Percentiles rank a stretch among this genome's conserved stretches.
Conservation (phyloP, 2,888 invertebrate species). For the Melinopterus prodromus region DNA sequence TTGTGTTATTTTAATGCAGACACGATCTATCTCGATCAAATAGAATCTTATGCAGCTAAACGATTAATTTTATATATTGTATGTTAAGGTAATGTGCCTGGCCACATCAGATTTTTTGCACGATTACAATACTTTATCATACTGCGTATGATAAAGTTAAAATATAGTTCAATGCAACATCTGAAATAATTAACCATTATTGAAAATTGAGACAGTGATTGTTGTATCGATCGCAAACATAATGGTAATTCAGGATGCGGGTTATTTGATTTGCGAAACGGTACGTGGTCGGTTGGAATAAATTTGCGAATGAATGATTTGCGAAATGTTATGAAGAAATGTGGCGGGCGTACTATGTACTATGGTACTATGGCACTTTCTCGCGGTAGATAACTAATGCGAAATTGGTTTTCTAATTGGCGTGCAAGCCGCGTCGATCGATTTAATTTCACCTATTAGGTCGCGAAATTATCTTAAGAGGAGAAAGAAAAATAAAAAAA, state of each 20-base stretch:
- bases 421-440: background rate
- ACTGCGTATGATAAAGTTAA: too few species aligned
- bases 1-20: too few species aligned
- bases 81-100: too few species aligned
- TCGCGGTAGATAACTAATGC: background rate
- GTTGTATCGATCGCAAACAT: too few species aligned
- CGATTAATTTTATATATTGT: too few species aligned
- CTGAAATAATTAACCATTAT: too few species aligned
- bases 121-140: too few species aligned
- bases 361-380: background rate
- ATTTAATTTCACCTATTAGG: background rate
- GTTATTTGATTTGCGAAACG: background rate
- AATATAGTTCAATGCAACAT: too few species aligned
- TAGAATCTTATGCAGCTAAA: too few species aligned
- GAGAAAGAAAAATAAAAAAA: background rate
- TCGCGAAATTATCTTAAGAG: background rate
- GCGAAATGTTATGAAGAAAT: background rate
- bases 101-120: too few species aligned
- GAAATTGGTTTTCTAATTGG: background rate
- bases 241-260: background rate
- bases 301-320: background rate
- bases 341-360: background rate
- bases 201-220: background rate
- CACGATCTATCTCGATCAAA: too few species aligned
- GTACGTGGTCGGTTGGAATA: background rate